Percentiles rank a stretch among this genome's conserved stretches.
These are phyloP conservation scores for Gallinago jamesoni DNA, from an alignment of 2,113 vertebrate genomes.

Conservation along the genomic window DNA sequence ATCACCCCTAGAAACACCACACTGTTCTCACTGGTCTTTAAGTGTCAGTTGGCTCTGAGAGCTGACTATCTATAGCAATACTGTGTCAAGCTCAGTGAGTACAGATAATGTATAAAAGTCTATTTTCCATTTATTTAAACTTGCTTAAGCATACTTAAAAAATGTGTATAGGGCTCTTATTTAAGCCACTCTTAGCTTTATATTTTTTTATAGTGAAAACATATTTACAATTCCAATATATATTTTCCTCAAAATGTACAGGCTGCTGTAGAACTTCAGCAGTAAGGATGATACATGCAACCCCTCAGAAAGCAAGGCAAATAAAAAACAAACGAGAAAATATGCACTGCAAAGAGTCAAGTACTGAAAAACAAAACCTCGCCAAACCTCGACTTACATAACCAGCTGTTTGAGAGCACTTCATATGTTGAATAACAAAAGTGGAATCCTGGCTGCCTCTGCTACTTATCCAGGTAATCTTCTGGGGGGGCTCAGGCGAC, in stretches of 20 bases:
- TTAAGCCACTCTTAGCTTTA: neutral
- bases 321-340: neutral
- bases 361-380: neutral
- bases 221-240: neutral
- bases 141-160: neutral
- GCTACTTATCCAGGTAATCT: constrained; percentile 15
- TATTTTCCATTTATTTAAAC: neutral
- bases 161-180: neutral
- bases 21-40: neutral
- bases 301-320: neutral
- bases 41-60: neutral
- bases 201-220: neutral
- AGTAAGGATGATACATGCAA: neutral
- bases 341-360: neutral
- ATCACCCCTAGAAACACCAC: neutral
- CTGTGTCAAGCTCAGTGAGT: neutral
- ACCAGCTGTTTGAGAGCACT: neutral
- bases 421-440: neutral
- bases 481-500: neutral
- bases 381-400: neutral
- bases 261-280: neutral
- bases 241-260: neutral
- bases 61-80: neutral
- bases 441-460: neutral
- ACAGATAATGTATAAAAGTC: neutral